Conservation (phyloP, 2,113 vertebrate species). For the Azemiops feae region DNA sequence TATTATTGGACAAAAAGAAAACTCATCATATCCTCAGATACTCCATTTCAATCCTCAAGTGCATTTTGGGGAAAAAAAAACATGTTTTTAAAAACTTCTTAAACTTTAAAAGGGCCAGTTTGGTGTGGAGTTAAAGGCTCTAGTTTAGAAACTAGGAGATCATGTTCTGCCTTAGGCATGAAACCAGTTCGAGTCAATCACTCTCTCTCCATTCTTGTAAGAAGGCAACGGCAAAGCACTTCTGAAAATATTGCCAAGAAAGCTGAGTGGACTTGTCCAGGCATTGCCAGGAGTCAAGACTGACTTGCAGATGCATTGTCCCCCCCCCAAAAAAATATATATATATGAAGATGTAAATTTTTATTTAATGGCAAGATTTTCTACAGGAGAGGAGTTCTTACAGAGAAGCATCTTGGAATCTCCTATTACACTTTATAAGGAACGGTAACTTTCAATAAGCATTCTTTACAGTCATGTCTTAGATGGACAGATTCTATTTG, state of each 20-base stretch:
- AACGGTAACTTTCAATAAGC: background rate
- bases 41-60: background rate
- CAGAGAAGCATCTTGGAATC: background rate
- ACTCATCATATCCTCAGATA: background rate
- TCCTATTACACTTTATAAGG: background rate
- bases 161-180: background rate
- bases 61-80: background rate
- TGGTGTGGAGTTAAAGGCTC: background rate
- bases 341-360: background rate
- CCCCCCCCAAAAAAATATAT: background rate
- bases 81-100: background rate
- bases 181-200: background rate
- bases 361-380: background rate
- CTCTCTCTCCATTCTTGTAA: background rate
- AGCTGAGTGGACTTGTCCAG: background rate
- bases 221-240: background rate
- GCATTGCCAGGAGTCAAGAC: background rate
- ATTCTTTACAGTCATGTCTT: background rate
- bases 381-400: background rate
- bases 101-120: background rate
- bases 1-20: background rate
- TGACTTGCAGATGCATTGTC: background rate
- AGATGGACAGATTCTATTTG: background rate
- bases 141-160: background rate
- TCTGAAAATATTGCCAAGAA: background rate